A percentile compares a stretch with the other conserved stretches of the same genome.
These are phyloP conservation scores for Graptemys geographica DNA, from an alignment of 2,797 vertebrate species.

Conservation along the genomic window DNA sequence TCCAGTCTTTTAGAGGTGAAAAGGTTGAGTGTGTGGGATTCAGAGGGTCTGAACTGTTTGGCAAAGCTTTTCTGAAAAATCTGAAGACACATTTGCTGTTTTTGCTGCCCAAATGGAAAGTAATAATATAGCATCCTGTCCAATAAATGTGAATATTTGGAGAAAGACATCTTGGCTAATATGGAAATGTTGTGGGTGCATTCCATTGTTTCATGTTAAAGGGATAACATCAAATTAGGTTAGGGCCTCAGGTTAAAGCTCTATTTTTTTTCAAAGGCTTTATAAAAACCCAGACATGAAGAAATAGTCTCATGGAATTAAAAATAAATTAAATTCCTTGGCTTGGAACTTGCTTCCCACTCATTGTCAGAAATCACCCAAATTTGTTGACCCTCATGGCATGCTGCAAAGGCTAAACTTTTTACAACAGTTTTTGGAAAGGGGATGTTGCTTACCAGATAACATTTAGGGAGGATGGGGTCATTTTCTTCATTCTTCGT, in stretches of 20 bases:
- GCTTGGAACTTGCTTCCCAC: slow-evolving; percentile 51
- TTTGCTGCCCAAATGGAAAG: slow-evolving; percentile 9
- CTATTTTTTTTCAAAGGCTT: neutral
- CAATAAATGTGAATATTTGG: slow-evolving; percentile 22
- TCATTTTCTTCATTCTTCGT: neutral
- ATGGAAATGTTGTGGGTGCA: slow-evolving; percentile 12
- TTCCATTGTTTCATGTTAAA: slow-evolving; percentile 55
- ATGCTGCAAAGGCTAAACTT: slow-evolving; percentile 12
- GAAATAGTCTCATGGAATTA: slow-evolving; percentile 60
- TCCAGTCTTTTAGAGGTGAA: neutral
- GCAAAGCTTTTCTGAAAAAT: slow-evolving; percentile 1
- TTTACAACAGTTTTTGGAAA: slow-evolving; percentile 33
- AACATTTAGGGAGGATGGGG: neutral
- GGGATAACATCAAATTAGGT: slow-evolving; percentile 57
- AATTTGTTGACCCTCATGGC: neutral
- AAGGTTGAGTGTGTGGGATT: neutral
- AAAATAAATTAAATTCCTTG: slow-evolving; percentile 53
- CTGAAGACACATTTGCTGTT: neutral
- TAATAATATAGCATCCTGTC: neutral
- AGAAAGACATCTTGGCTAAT: slow-evolving; percentile 38
- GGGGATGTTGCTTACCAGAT: slow-evolving; percentile 2
- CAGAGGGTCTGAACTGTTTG: neutral
- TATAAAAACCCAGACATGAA: slow-evolving; percentile 38
- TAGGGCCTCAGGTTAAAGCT: neutral
- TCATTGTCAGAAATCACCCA: slow-evolving; percentile 42